phyloP scores from a whole-genome alignment of 2,888 invertebrate genomes.

The Nomada fabriciana region DNA sequence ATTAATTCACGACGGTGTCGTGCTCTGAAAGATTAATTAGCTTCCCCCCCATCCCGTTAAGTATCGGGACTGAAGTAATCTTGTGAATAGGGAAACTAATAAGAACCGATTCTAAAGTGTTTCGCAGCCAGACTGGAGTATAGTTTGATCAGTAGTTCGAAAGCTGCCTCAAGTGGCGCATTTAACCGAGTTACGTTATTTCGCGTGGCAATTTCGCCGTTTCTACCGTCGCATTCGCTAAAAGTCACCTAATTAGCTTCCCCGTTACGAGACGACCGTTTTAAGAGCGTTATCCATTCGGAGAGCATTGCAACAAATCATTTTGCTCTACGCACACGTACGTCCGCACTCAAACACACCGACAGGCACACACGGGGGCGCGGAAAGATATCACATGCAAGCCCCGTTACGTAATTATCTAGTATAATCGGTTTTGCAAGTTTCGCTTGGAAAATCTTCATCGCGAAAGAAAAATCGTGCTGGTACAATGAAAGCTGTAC shows the following conservation, averaged over 20 bases:
- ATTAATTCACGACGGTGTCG: slow-evolving; percentile 58
- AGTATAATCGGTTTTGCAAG: background rate
- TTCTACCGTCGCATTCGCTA: slow-evolving; percentile 31
- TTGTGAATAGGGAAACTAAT: slow-evolving; percentile 61
- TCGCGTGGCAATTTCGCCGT: slow-evolving; percentile 35
- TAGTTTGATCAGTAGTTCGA: slow-evolving; percentile 51
- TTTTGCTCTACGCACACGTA: too few species aligned
- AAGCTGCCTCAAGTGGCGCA: slow-evolving; percentile 31
- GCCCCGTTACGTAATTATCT: background rate
- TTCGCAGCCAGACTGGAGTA: slow-evolving; percentile 30
- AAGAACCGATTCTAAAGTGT: slow-evolving; percentile 61
- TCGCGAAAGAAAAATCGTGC: background rate
- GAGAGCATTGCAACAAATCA: too few species aligned
- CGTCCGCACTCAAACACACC: too few species aligned
- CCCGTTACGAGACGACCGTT: too few species aligned
- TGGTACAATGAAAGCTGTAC: too few species aligned
- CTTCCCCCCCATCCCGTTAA: slow-evolving; percentile 36
- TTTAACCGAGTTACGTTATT: slow-evolving; percentile 54
- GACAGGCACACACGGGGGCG: background rate
- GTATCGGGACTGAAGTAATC: slow-evolving; percentile 37
- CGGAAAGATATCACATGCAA: too few species aligned
- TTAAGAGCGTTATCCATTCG: too few species aligned
- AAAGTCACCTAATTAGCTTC: slow-evolving; percentile 41
- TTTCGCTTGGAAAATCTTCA: background rate
- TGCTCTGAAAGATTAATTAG: slow-evolving; percentile 54